phyloP scores from a whole-genome alignment of 2,888 invertebrate genomes.

The Conus canariensis region DNA sequence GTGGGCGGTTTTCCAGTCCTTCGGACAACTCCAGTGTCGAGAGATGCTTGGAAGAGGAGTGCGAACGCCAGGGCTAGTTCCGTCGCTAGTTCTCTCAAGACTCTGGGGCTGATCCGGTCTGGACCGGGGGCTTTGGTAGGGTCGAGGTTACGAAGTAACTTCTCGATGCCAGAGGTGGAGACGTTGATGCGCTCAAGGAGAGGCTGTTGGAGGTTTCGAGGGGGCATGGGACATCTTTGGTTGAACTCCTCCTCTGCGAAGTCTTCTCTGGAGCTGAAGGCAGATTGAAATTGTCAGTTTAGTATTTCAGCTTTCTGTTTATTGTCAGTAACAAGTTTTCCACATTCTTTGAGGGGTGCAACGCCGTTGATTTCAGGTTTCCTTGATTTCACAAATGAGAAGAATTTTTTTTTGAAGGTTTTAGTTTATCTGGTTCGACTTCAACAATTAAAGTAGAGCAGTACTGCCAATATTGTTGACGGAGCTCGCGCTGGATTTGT shows the following conservation, averaged over 20 bases:
- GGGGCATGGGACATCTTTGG: neutral
- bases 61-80: slow-evolving; percentile 47
- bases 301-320: too few species aligned
- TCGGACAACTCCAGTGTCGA: slow-evolving; percentile 42
- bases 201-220: neutral
- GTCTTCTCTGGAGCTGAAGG: neutral
- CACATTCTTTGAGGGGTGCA: too few species aligned
- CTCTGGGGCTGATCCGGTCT: slow-evolving; percentile 42
- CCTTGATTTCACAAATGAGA: too few species aligned
- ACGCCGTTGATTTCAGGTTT: too few species aligned
- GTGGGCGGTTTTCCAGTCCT: slow-evolving; percentile 51
- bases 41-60: slow-evolving; percentile 47
- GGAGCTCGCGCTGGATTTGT: too few species aligned
- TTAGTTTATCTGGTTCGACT: too few species aligned
- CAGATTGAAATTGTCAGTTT: too few species aligned
- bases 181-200: neutral
- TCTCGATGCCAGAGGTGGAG: neutral
- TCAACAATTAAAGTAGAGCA: too few species aligned
- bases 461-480: too few species aligned
- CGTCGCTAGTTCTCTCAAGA: slow-evolving; percentile 46
- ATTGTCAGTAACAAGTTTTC: too few species aligned
- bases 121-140: slow-evolving; percentile 48
- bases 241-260: neutral
- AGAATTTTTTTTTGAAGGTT: too few species aligned
- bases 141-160: slow-evolving; percentile 42